phyloP scores from a whole-genome alignment of 2,888 invertebrate species.

The Nasonovia ribisnigri region DNA sequence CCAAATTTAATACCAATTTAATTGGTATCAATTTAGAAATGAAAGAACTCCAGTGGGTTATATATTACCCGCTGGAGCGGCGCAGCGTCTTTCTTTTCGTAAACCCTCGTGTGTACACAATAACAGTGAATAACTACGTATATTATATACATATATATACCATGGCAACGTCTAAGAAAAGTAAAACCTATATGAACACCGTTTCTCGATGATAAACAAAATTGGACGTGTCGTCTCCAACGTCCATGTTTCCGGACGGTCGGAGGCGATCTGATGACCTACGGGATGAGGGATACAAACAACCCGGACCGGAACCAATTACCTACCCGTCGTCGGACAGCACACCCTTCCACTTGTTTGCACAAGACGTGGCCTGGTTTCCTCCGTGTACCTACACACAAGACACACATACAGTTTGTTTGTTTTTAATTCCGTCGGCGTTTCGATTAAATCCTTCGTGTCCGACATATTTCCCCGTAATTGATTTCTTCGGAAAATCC shows the following conservation, averaged over 20 bases:
- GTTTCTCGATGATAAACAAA: constrained; percentile 20
- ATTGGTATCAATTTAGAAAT: neutral
- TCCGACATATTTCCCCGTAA: constrained; percentile 24
- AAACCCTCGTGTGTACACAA: neutral
- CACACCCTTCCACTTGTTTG: constrained; percentile 56
- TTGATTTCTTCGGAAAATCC: constrained; percentile 49
- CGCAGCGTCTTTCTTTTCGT: neutral
- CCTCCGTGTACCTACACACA: constrained; percentile 51
- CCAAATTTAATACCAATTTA: neutral
- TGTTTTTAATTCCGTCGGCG: constrained; percentile 60
- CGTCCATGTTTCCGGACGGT: neutral
- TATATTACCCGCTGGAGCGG: neutral
- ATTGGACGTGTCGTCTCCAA: neutral
- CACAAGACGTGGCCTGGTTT: constrained; percentile 38
- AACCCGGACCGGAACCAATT: constrained; percentile 50
- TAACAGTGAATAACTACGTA: neutral
- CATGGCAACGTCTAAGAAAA: neutral
- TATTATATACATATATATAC: neutral
- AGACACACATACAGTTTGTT: constrained; percentile 45
- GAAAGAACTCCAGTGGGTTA: neutral
- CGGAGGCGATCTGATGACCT: neutral
- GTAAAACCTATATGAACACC: neutral
- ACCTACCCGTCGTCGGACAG: constrained; percentile 28
- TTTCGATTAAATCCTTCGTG: constrained; percentile 61
- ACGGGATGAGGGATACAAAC: constrained; percentile 20